Conservation (phyloP, 2,888 invertebrate genomes). For the Synergus itoensis region DNA sequence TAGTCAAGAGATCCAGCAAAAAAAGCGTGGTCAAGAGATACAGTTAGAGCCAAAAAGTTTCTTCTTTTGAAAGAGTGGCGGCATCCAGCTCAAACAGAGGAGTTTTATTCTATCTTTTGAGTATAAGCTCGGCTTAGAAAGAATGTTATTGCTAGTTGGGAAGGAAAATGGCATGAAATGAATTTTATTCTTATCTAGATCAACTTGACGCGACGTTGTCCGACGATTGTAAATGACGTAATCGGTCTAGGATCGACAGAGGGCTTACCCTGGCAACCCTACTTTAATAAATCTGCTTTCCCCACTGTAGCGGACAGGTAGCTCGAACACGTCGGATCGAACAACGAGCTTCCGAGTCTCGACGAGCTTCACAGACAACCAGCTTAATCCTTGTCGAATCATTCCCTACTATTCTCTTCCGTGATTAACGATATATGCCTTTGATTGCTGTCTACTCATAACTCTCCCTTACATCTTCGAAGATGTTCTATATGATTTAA, state of each 20-base stretch:
- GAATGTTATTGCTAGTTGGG: neutral
- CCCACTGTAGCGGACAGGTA: constrained; percentile 51
- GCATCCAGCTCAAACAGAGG: neutral
- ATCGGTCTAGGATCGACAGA: constrained; percentile 45
- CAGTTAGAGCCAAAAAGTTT: too few relatives aligned
- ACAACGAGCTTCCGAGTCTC: constrained; percentile 40
- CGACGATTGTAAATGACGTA: constrained; percentile 35
- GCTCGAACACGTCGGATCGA: constrained; percentile 45
- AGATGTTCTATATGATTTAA: neutral
- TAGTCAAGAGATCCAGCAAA: too few relatives aligned
- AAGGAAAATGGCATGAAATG: constrained; percentile 2
- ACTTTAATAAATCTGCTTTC: constrained; percentile 53
- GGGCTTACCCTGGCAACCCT: constrained; percentile 41
- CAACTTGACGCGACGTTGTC: neutral
- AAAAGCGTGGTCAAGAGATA: too few relatives aligned
- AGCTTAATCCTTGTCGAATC: constrained; percentile 60
- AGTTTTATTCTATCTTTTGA: neutral
- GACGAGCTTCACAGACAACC: constrained; percentile 47
- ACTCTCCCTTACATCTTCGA: constrained; percentile 12
- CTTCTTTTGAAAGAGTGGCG: too few relatives aligned
- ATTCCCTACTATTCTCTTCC: constrained; percentile 54
- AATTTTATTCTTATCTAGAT: constrained; percentile 27
- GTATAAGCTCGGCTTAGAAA: neutral
- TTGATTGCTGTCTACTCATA: constrained; percentile 40
- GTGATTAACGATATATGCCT: constrained; percentile 57